These are phyloP conservation scores for Limanda limanda DNA, from an alignment of 2,113 vertebrate species.

Conservation along the genomic window DNA sequence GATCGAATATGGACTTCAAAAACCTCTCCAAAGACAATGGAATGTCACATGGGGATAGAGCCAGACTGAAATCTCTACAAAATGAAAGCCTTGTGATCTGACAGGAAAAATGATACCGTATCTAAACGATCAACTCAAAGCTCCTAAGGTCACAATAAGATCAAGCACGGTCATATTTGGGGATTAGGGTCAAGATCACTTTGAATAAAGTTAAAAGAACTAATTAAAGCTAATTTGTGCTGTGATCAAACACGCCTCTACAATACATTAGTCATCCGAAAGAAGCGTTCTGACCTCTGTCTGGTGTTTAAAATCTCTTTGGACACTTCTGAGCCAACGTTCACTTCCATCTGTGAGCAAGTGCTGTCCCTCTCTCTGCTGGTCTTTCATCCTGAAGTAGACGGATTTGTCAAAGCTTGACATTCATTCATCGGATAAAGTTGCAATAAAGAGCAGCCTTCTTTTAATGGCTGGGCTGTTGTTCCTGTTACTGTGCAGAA, in stretches of 20 bases:
- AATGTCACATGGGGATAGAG: background rate
- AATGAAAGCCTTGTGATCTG: background rate
- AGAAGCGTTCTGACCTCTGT: background rate
- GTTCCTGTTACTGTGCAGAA: background rate
- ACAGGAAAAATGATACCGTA: background rate
- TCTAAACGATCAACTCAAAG: background rate
- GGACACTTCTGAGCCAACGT: background rate
- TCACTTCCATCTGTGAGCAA: background rate
- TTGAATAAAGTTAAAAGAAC: background rate
- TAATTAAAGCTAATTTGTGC: background rate
- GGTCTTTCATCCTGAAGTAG: constrained; percentile 8
- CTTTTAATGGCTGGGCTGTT: background rate
- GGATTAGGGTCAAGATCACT: background rate
- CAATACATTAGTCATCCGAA: background rate
- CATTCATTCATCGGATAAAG: constrained; percentile 8
- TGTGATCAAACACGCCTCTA: background rate
- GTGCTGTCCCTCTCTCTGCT: background rate
- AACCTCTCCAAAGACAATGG: background rate
- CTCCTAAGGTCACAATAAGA: background rate
- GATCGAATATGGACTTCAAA: background rate
- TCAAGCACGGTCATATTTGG: background rate
- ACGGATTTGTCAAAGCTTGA: background rate
- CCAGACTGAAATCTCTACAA: background rate
- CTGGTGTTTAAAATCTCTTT: background rate
- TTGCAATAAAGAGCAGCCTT: background rate